Percentiles rank a stretch among this genome's conserved stretches.
These are phyloP conservation scores for Pitangus sulphuratus DNA, from an alignment of 2,797 vertebrate species.

Conservation along the genomic window DNA sequence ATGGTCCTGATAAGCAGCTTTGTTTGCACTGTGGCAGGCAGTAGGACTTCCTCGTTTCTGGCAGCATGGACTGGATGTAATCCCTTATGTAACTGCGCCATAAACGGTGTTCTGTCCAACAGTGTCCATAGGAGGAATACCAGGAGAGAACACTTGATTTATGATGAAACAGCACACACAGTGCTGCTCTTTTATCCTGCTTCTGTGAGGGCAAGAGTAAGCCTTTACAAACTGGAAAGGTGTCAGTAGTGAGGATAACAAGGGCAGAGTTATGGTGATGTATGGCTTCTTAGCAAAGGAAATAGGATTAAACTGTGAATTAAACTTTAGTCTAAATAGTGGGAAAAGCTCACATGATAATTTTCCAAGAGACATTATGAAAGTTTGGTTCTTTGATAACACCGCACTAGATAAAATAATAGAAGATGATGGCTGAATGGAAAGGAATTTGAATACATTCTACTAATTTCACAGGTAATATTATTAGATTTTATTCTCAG, in stretches of 20 bases:
- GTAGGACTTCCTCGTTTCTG: background rate
- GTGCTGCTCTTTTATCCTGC: background rate
- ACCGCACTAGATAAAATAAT: background rate
- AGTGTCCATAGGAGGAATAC: background rate
- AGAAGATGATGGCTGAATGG: background rate
- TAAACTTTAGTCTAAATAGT: background rate
- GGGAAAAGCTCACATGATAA: background rate
- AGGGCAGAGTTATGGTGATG: background rate
- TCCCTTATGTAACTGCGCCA: background rate
- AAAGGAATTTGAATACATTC: background rate
- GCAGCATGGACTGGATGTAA: background rate
- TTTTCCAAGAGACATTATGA: background rate
- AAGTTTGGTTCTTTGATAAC: background rate
- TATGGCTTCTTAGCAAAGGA: background rate
- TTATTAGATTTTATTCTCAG: background rate
- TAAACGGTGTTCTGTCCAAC: background rate
- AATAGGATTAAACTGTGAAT: background rate
- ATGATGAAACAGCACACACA: background rate
- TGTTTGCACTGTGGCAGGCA: background rate
- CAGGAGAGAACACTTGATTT: background rate
- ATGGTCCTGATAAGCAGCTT: background rate
- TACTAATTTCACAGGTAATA: background rate
- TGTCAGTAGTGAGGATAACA: background rate
- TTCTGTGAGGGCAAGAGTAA: background rate
- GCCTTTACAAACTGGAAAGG: background rate